A percentile compares a stretch with the other conserved stretches of the same genome.
phyloP scores from a whole-genome alignment of 2,797 vertebrate genomes.

The Myotis vivesi region DNA sequence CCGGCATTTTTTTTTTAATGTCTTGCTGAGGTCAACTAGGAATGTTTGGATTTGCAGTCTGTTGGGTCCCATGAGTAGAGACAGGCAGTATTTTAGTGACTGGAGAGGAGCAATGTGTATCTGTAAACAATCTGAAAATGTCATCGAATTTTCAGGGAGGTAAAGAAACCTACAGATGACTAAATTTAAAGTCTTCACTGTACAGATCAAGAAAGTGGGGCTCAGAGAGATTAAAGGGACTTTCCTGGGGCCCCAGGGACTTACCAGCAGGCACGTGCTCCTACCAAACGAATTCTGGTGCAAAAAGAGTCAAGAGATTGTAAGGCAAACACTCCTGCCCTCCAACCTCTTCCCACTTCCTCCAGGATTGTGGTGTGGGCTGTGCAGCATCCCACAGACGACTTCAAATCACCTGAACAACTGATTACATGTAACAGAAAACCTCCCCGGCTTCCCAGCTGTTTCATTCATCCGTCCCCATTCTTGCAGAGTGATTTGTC shows the following conservation, averaged over 20 bases:
- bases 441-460: background rate
- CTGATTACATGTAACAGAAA: background rate
- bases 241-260: background rate
- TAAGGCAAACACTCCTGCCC: background rate
- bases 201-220: background rate
- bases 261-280: background rate
- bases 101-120: background rate
- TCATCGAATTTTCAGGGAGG: background rate
- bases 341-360: background rate
- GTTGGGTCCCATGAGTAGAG: background rate
- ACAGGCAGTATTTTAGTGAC: background rate
- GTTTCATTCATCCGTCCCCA: conserved; percentile 9
- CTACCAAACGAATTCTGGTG: background rate
- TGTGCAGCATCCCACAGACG: background rate
- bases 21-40: background rate
- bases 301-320: background rate
- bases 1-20: background rate
- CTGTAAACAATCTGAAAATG: background rate
- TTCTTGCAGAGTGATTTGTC: background rate
- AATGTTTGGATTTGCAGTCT: background rate
- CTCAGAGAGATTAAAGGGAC: background rate
- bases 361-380: too few species aligned
- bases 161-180: conserved; percentile 1
- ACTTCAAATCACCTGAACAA: conserved; percentile 10
- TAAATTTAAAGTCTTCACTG: background rate